Percentiles rank a stretch among this genome's conserved stretches.
Conservation (phyloP, 1,140 invertebrate species). For the Nephila pilipes region DNA sequence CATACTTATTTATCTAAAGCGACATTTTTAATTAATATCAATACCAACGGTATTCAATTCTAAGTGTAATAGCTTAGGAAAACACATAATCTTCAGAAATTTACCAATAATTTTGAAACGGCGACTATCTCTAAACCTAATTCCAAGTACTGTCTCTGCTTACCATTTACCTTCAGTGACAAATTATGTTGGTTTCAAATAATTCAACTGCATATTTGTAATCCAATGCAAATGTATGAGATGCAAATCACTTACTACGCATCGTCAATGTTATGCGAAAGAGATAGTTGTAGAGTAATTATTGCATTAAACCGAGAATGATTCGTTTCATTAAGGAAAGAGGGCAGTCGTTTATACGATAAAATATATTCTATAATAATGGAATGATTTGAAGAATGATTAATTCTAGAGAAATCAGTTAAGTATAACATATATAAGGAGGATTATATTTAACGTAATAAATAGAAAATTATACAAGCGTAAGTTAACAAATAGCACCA, state of each 20-base stretch:
- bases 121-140: no score
- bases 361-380: conserved; percentile 40
- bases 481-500: neutral
- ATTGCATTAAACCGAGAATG: conserved; percentile 14
- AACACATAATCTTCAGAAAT: no score
- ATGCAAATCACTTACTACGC: conserved; percentile 20
- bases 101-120: no score
- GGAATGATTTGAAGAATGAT: neutral
- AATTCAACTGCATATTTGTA: neutral
- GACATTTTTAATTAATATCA: no score
- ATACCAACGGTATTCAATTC: no score
- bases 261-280: conserved; percentile 6
- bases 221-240: conserved; percentile 47
- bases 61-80: no score
- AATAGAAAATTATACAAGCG: neutral
- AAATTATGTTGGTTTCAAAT: neutral
- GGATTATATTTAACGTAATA: neutral
- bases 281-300: neutral
- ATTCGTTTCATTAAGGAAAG: conserved; percentile 47
- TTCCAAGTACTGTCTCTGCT: neutral
- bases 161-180: neutral
- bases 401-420: conserved; percentile 44
- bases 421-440: neutral
- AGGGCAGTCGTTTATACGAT: neutral
- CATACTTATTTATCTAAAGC: no score